A percentile compares a stretch with the other conserved stretches of the same genome.
Evolutionary conservation across 2,797 vertebrate genomes (phyloP).

Genomic region (Cynodonichthys magdalenae): DNA sequence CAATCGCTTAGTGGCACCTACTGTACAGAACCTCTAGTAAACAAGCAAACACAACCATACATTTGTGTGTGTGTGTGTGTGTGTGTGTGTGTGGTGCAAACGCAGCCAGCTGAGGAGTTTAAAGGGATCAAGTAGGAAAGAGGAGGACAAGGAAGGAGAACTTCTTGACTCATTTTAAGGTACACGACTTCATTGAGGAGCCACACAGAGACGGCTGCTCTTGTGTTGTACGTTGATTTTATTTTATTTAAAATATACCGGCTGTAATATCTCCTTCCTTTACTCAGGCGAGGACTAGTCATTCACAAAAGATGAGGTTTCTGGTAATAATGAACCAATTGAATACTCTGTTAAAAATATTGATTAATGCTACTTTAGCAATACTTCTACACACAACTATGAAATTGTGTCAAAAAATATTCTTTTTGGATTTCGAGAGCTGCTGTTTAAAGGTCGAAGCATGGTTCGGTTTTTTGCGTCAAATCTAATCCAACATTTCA

Average conservation of each 20-base stretch:
- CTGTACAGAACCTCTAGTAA: conserved; percentile 49
- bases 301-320: conserved; percentile 33
- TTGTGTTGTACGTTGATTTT: conserved; percentile 44
- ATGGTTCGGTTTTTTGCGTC: too few species aligned
- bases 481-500: too few species aligned
- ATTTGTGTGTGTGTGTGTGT: conserved; percentile 33
- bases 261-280: conserved; percentile 24
- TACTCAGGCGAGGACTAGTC: conserved; percentile 47
- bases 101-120: conserved; percentile 51
- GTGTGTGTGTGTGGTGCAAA: conserved; percentile 35
- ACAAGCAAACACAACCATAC: conserved; percentile 12
- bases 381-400: not conserved
- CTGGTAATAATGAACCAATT: too few species aligned
- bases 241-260: conserved; percentile 1
- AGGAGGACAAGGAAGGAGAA: conserved; percentile 13
- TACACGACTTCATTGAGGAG: conserved; percentile 48
- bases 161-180: conserved; percentile 34
- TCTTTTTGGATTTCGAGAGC: too few species aligned
- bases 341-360: too few species aligned
- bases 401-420: not conserved
- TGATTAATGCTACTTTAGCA: not conserved
- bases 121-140: conserved; percentile 65
- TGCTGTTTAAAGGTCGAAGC: too few species aligned
- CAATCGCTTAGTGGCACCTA: conserved; percentile 68
- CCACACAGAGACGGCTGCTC: conserved; percentile 32